Evolutionary conservation across 2,797 vertebrate genomes (phyloP).

Genomic region (Danio albolineatus): DNA sequence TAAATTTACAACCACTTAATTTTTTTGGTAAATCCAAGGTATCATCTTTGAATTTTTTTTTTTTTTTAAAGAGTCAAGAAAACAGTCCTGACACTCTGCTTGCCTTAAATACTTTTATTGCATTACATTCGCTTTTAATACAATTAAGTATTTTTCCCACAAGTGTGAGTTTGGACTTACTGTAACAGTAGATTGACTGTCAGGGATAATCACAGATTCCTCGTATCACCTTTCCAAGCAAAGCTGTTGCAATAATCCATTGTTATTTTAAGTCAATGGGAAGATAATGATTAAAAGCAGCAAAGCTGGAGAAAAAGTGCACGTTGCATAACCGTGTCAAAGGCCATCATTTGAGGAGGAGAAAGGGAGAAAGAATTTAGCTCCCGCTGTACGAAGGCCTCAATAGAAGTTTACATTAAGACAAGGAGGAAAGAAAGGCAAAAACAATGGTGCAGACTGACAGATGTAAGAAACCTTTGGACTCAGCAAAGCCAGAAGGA

Average conservation of each 20-base stretch:
- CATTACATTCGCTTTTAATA: background rate
- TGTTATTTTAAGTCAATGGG: slow-evolving; percentile 48
- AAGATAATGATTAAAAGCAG: slow-evolving; percentile 66
- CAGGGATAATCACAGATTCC: background rate
- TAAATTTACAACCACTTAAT: too few relatives aligned
- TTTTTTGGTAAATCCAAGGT: too few relatives aligned
- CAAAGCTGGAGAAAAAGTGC: slow-evolving; percentile 49
- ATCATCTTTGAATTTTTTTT: too few relatives aligned
- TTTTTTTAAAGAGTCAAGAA: too few relatives aligned
- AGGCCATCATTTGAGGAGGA: slow-evolving; percentile 55
- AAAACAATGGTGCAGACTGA: slow-evolving; percentile 20
- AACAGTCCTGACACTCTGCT: too few relatives aligned
- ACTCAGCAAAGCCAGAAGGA: background rate
- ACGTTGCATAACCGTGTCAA: slow-evolving; percentile 61
- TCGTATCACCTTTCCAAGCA: slow-evolving; percentile 70
- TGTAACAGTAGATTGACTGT: background rate
- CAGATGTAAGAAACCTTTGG: slow-evolving; percentile 30
- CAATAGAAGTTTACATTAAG: slow-evolving; percentile 1
- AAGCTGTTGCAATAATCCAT: slow-evolving; percentile 38
- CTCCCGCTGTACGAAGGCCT: background rate
- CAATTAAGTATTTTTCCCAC: background rate
- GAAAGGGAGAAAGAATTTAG: slow-evolving; percentile 1
- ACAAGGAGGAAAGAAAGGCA: background rate
- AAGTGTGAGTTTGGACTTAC: background rate
- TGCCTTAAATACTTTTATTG: too few relatives aligned